Evolutionary conservation across 2,888 invertebrate genomes (phyloP).

Genomic region (Aspidiotus rigidus): DNA sequence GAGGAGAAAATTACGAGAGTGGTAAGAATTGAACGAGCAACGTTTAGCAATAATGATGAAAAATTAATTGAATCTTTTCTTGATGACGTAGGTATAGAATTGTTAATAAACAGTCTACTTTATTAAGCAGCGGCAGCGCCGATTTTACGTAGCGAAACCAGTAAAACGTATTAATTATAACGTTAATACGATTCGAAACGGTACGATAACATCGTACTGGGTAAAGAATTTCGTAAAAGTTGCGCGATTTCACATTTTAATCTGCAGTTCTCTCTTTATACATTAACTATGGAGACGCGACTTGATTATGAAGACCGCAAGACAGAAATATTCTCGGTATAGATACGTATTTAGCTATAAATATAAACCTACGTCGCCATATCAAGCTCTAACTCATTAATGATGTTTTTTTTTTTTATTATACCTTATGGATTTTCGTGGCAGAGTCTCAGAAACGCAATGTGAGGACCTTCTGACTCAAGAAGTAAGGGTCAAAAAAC

Average conservation of each 20-base stretch:
- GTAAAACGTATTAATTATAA: conserved; percentile 2
- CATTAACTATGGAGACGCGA: no score
- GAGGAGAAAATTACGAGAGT: no score
- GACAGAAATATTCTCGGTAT: no score
- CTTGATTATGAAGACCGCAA: no score
- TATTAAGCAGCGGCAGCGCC: background rate
- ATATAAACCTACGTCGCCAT: no score
- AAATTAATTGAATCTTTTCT: background rate
- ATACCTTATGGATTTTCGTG: no score
- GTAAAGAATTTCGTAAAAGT: background rate
- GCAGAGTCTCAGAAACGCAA: no score
- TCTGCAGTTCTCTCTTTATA: background rate
- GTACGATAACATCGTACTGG: conserved; percentile 2
- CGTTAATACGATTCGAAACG: conserved; percentile 4
- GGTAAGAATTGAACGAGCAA: background rate
- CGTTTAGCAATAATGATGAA: background rate
- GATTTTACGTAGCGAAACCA: background rate
- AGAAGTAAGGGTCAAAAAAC: no score
- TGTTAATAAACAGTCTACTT: background rate
- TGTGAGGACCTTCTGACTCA: no score
- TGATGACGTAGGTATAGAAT: conserved; percentile 1
- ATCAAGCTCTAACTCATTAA: no score
- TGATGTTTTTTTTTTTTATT: no score
- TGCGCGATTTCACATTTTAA: conserved; percentile 4
- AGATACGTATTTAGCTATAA: no score